Evolutionary conservation across 2,113 vertebrate genomes (phyloP).

Genomic region (Vombatus ursinus): DNA sequence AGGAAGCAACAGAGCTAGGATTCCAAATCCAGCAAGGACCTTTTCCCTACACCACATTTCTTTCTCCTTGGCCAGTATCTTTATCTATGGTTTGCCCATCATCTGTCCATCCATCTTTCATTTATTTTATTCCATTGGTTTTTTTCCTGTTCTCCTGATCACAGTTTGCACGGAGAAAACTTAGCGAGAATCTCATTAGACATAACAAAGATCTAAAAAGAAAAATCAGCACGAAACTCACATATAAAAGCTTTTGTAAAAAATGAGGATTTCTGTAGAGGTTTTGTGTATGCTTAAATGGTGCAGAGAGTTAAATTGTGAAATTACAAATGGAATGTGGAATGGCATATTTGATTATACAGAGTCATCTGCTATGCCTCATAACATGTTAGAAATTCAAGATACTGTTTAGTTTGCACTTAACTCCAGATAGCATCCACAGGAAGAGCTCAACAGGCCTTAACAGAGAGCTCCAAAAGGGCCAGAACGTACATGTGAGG

Average conservation of each 20-base stretch:
- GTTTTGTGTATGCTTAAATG: conserved; percentile 76
- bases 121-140: not conserved
- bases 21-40: not conserved
- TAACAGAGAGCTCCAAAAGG: not conserved
- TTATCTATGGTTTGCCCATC: not conserved
- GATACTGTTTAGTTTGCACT: conserved; percentile 60
- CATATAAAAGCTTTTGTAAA: conserved; percentile 71
- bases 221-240: conserved; percentile 73
- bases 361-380: conserved; percentile 69
- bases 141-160: not conserved
- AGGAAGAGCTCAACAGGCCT: not conserved
- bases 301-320: conserved; percentile 73
- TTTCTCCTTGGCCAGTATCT: not conserved
- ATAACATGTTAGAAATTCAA: conserved; percentile 64
- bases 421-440: conserved; percentile 10
- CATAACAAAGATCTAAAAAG: conserved; percentile 63
- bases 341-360: conserved; percentile 76
- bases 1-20: not conserved
- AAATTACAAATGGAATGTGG: conserved; percentile 76
- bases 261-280: conserved; percentile 70
- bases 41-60: not conserved
- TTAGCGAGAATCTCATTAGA: conserved; percentile 71
- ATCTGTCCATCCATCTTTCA: not conserved
- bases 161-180: conserved; percentile 59
- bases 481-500: not conserved